Evolutionary conservation across 2,113 vertebrate species (phyloP).

Genomic region (Physeter macrocephalus): DNA sequence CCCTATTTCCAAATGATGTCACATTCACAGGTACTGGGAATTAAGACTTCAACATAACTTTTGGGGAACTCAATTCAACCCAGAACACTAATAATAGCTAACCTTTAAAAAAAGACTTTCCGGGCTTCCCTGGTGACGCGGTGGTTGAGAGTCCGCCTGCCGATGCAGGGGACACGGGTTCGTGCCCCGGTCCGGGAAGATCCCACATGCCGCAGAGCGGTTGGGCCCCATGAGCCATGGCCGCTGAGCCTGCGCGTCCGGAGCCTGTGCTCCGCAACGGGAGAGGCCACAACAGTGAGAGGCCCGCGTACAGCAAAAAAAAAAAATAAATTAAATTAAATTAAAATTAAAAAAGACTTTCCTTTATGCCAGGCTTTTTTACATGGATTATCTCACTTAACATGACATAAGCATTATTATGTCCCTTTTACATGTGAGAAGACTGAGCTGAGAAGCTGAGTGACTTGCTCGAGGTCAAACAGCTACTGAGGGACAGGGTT

Average conservation of each 20-base stretch:
- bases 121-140: no score
- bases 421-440: not conserved
- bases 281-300: no score
- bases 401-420: not conserved
- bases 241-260: no score
- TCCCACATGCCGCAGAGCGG: no score
- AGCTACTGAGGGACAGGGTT: not conserved
- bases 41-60: not conserved
- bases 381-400: not conserved
- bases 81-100: not conserved
- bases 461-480: not conserved
- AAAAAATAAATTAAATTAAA: no score
- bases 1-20: not conserved
- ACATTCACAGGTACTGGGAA: not conserved
- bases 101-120: not conserved
- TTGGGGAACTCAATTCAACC: not conserved
- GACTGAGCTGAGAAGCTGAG: not conserved
- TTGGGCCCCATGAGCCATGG: no score
- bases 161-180: no score
- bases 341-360: no score
- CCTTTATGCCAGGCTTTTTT: not conserved
- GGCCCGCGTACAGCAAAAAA: no score
- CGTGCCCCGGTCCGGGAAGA: no score
- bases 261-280: no score
- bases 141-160: no score